Evolutionary conservation across 2,888 invertebrate species (phyloP).

Genomic region (Apamea crenata): DNA sequence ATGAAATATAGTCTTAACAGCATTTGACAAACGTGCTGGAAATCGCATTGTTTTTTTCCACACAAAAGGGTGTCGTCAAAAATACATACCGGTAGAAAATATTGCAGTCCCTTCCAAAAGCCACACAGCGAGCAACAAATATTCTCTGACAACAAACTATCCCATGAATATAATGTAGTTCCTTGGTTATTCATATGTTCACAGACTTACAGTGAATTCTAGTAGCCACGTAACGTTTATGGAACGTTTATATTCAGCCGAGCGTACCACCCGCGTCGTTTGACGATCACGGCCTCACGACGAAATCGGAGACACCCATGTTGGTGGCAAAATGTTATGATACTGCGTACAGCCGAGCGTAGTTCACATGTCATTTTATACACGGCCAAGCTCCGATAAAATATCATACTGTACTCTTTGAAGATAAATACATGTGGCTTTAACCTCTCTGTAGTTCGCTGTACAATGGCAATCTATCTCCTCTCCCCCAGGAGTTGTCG

Average conservation of each 20-base stretch:
- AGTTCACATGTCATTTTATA: conserved; percentile 64
- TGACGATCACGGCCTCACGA: conserved; percentile 75
- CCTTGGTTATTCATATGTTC: conserved; percentile 65
- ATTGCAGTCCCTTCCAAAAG: conserved; percentile 3
- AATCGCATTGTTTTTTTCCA: conserved; percentile 4
- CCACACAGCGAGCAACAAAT: conserved; percentile 35
- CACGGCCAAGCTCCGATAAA: conserved; percentile 41
- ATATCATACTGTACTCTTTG: conserved; percentile 59
- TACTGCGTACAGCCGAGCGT: conserved; percentile 63
- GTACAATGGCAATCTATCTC: conserved; percentile 80
- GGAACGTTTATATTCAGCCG: conserved; percentile 84
- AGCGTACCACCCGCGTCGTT: conserved; percentile 86
- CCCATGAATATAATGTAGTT: conserved; percentile 59
- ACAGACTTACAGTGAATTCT: conserved; percentile 67
- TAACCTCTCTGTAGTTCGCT: conserved; percentile 74
- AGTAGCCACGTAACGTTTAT: conserved; percentile 78
- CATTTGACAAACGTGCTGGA: conserved; percentile 1
- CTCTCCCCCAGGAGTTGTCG: conserved; percentile 77
- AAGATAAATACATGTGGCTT: conserved; percentile 73
- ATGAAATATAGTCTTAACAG: not conserved
- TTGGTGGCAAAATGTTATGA: conserved; percentile 75
- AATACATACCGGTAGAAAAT: conserved; percentile 6
- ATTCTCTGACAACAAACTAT: conserved; percentile 47
- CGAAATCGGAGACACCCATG: conserved; percentile 81
- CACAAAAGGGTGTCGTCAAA: not conserved